Evolutionary conservation across 2,797 vertebrate genomes (phyloP).

Genomic region (Podarcis lilfordi): DNA sequence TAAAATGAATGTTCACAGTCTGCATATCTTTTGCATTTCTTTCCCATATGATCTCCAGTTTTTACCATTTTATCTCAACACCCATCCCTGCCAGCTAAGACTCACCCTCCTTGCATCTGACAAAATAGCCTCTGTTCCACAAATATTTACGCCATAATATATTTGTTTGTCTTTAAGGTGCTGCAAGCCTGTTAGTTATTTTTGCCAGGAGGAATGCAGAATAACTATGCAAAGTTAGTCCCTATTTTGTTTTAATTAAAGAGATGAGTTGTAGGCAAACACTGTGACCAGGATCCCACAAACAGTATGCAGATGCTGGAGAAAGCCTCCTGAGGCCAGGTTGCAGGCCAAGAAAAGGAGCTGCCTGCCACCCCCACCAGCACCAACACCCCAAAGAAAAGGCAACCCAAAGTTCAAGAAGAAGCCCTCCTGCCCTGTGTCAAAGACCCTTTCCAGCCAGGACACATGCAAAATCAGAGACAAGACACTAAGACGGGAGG

Average conservation of each 20-base stretch:
- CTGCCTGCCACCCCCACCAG: not conserved
- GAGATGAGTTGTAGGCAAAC: not conserved
- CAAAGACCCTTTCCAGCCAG: too few relatives aligned
- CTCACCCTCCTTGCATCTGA: not conserved
- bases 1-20: not conserved
- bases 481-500: too few relatives aligned
- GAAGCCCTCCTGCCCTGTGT: too few relatives aligned
- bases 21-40: not conserved
- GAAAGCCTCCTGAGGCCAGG: not conserved
- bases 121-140: not conserved
- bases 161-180: not conserved
- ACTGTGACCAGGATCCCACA: not conserved
- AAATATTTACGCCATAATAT: not conserved
- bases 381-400: too few relatives aligned
- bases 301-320: not conserved
- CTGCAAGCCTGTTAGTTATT: not conserved
- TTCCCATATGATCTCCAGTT: not conserved
- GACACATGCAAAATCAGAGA: too few relatives aligned
- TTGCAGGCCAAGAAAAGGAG: not conserved
- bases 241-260: not conserved
- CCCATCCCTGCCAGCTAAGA: not conserved
- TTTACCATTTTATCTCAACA: not conserved
- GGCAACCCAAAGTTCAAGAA: too few relatives aligned
- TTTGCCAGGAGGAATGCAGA: not conserved
- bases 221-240: not conserved